phyloP scores from a whole-genome alignment of 1,140 invertebrate species.

The Nylanderia fulva region DNA sequence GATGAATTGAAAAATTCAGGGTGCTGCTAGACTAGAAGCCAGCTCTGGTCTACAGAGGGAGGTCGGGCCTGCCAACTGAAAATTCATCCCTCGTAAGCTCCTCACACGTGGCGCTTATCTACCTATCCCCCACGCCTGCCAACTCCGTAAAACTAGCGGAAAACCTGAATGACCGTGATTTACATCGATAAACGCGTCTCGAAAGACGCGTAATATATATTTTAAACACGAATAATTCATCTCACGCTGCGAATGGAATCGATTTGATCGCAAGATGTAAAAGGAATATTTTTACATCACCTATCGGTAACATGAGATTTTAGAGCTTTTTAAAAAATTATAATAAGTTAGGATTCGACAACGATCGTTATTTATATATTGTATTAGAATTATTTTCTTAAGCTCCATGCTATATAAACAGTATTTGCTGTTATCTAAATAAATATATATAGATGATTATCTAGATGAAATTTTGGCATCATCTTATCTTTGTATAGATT shows the following conservation, averaged over 20 bases:
- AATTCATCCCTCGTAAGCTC: slow-evolving; percentile 55
- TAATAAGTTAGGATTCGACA: not conserved
- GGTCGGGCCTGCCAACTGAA: slow-evolving; percentile 76
- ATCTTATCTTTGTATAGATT: no score
- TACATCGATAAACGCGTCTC: slow-evolving; percentile 30
- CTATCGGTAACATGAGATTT: not conserved
- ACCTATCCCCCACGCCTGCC: slow-evolving; percentile 53
- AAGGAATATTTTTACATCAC: not conserved
- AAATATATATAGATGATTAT: no score
- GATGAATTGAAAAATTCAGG: not conserved
- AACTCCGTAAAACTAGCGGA: slow-evolving; percentile 48
- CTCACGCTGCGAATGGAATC: not conserved
- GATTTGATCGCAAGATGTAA: not conserved
- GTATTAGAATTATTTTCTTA: not conserved
- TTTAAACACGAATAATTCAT: not conserved
- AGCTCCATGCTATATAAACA: not conserved
- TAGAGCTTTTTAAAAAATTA: not conserved
- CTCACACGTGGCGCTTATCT: slow-evolving; percentile 76
- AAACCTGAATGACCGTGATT: slow-evolving; percentile 43
- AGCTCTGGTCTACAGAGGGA: slow-evolving; percentile 37
- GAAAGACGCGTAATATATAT: slow-evolving; percentile 18
- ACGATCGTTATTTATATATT: not conserved
- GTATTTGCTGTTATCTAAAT: no score
- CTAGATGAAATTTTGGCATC: no score
- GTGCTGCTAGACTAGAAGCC: not conserved